Conservation (phyloP, 2,113 vertebrate species). For the Nerophis ophidion region DNA sequence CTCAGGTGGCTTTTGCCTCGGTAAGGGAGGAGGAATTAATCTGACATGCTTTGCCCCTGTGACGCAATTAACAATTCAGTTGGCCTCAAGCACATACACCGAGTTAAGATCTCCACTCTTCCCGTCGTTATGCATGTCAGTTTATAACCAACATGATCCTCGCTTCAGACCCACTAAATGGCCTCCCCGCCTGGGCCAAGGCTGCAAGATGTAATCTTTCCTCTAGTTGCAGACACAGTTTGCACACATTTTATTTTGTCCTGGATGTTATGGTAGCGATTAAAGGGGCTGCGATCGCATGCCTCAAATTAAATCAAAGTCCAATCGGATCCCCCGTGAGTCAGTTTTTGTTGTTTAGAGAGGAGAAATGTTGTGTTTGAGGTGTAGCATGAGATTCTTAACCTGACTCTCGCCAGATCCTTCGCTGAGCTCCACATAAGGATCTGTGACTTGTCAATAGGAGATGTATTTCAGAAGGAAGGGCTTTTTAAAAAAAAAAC, state of each 20-base stretch:
- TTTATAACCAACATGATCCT: conserved; percentile 22
- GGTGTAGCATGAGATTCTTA: conserved; percentile 33
- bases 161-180: conserved; percentile 32
- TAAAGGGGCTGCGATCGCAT: conserved; percentile 49
- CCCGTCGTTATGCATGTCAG: conserved; percentile 24
- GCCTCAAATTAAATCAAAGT: conserved; percentile 59
- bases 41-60: conserved; percentile 27
- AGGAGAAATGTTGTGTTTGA: conserved; percentile 43
- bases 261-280: conserved; percentile 38
- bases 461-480: too few species aligned
- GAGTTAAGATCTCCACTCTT: conserved; percentile 26
- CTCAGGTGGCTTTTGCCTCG: conserved; percentile 19
- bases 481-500: too few species aligned
- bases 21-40: conserved; percentile 39
- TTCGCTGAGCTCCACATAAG: too few species aligned
- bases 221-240: conserved; percentile 12
- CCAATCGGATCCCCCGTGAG: conserved; percentile 47
- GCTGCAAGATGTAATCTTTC: conserved; percentile 46
- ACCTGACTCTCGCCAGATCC: too few species aligned
- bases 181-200: conserved; percentile 13
- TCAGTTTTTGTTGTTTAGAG: conserved; percentile 49
- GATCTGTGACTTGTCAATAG: too few species aligned
- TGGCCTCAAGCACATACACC: conserved; percentile 6
- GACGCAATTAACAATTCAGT: conserved; percentile 27
- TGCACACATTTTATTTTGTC: conserved; percentile 21